Evolutionary conservation across 2,113 vertebrate species (phyloP), one percentile per base, ranked within the genome.

Genomic region (Empidonax alnorum): DNA sequence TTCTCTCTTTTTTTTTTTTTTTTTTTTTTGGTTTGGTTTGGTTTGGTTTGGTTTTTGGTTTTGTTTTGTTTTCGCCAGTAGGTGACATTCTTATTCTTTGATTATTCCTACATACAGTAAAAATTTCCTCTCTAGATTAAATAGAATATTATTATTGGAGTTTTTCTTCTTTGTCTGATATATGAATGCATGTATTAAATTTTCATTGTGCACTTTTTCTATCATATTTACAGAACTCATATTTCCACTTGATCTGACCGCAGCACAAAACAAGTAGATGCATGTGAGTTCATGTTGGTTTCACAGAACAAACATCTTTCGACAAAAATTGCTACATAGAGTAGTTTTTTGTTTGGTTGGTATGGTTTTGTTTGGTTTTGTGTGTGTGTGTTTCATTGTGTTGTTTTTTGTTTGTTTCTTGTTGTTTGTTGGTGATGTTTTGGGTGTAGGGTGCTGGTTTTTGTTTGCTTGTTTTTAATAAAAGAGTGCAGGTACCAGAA

Each of bases 71-170:
- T 41, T 41, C 5, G 31, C 6, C 5, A 17, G 12, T 4, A 59
- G 11, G 59, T 35, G 3, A 66, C 47, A 41, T 69, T 22, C 5
- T 56, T 80, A 31, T 71, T 89, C 52, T 74, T 89, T 63, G 21
- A 71, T 46, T 23, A 68, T 59, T 84, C 9, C 2, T 84, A 71
- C 46, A 21, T 35, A 44, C 3, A 5, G 18, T 10, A 58, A 76
- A 1, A 4, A 42, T 59, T 23, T 65, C 5, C 21, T 72, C 19
- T 75, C 72, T 13, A 61, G 22, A 56, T 61, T 35, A 71, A 65
- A 65, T 42, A 2, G 2, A 44, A 14, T 13, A 2, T 27, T 81
- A 10, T 6, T 81, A 10, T 5, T 42, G 25, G 0, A 0, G 55
- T 81, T 77, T 46, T 3, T 30, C 22, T 41, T 92, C 10, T 73